Percentiles rank a stretch among this genome's conserved stretches.
Conservation (phyloP, 2,113 vertebrate genomes). For the Puffinus mauretanicus region DNA sequence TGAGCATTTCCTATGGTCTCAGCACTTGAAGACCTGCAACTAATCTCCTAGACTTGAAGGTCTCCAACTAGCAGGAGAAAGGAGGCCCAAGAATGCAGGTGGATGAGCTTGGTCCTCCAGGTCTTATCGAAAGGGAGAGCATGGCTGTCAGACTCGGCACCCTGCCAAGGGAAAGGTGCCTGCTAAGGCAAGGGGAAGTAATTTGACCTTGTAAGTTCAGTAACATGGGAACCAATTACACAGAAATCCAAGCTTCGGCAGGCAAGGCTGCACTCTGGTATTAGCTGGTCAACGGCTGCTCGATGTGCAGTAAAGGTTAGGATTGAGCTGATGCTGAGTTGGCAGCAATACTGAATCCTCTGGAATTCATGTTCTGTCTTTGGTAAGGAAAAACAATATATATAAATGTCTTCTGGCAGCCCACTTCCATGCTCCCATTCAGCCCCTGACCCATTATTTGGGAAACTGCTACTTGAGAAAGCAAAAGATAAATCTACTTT, state of each 20-base stretch:
- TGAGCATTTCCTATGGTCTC: background rate
- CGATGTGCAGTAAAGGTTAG: fast-evolving
- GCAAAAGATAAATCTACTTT: background rate
- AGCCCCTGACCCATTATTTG: background rate
- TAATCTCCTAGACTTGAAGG: background rate
- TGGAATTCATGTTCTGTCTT: background rate
- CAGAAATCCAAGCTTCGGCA: background rate
- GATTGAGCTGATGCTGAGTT: background rate
- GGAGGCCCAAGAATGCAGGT: background rate
- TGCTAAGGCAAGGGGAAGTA: background rate
- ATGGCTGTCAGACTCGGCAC: background rate
- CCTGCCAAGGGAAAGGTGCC: background rate
- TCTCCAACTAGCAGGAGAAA: background rate
- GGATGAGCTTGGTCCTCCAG: background rate
- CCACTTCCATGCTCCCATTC: background rate
- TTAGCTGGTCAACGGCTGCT: background rate
- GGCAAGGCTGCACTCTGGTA: background rate
- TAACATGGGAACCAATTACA: background rate
- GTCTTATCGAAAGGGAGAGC: fast-evolving
- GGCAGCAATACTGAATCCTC: background rate
- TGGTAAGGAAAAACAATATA: background rate
- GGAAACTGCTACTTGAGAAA: background rate
- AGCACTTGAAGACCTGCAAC: background rate
- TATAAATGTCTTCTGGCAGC: background rate
- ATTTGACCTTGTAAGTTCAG: background rate